A percentile compares a stretch with the other conserved stretches of the same genome.
These are phyloP conservation scores for Pseudochirops cupreus DNA, from an alignment of 2,797 vertebrate species.

Conservation along the genomic window DNA sequence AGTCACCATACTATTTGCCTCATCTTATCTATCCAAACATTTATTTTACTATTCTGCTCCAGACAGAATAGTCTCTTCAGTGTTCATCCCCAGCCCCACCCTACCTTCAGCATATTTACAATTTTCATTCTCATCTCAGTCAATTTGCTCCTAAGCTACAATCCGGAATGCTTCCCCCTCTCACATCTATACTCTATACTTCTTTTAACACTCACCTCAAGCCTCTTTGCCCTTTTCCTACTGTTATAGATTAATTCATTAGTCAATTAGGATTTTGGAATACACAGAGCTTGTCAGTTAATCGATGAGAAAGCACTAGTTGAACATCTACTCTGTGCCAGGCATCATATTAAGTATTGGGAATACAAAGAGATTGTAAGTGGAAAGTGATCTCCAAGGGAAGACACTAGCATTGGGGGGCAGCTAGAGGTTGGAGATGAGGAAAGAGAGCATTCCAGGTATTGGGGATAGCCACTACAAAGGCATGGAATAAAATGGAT, in stretches of 20 bases:
- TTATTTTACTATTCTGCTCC: background rate
- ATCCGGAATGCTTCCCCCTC: background rate
- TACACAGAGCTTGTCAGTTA: background rate
- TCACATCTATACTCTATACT: background rate
- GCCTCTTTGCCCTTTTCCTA: background rate
- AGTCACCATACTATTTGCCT: background rate
- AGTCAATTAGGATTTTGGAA: background rate
- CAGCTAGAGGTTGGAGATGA: background rate
- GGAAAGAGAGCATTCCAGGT: background rate
- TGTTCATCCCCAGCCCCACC: background rate
- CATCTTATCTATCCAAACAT: background rate
- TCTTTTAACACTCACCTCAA: background rate
- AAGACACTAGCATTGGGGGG: background rate
- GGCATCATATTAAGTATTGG: background rate
- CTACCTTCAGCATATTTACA: background rate
- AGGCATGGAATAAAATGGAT: background rate
- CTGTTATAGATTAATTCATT: background rate
- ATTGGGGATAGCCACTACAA: background rate
- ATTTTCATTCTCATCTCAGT: background rate
- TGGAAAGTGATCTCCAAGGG: background rate
- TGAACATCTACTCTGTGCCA: background rate
- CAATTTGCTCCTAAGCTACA: background rate
- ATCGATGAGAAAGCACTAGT: background rate
- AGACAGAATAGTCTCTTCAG: background rate
- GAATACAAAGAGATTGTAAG: background rate